A percentile compares a stretch with the other conserved stretches of the same genome.
Evolutionary conservation across 2,888 invertebrate genomes (phyloP).

Genomic region (Meta bourneti): DNA sequence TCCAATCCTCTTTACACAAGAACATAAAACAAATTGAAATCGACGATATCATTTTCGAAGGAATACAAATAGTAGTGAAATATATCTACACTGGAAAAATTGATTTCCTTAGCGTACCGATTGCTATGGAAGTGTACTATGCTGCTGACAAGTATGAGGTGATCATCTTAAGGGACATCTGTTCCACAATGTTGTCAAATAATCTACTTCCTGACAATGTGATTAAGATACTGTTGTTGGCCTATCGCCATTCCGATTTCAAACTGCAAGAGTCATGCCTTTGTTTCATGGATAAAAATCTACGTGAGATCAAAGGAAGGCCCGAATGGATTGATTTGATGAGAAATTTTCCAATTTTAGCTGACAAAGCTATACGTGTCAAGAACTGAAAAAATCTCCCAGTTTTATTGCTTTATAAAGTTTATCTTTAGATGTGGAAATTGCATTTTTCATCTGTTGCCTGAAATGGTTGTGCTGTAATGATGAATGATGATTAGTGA

Average conservation of each 20-base stretch:
- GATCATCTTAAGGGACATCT: not conserved
- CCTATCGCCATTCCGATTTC: not conserved
- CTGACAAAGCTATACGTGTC: not conserved
- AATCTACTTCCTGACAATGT: not conserved
- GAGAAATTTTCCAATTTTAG: not conserved
- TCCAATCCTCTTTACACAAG: not conserved
- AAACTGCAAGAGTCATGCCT: not conserved
- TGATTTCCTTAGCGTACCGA: too few species aligned
- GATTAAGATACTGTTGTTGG: not conserved
- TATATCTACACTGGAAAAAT: not conserved
- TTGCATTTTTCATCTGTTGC: too few species aligned
- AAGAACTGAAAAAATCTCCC: too few species aligned
- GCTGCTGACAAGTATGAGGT: not conserved
- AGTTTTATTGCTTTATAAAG: too few species aligned
- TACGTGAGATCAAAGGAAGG: not conserved
- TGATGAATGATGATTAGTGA: too few species aligned
- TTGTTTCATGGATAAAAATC: not conserved
- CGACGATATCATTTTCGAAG: not conserved
- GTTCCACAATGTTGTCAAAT: not conserved
- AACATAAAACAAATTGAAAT: not conserved
- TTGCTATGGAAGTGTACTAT: not conserved
- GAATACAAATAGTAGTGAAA: not conserved
- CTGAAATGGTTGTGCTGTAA: too few species aligned
- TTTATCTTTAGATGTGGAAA: too few species aligned
- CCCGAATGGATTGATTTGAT: not conserved